These are phyloP conservation scores for Ariolimax columbianus DNA, from an alignment of 2,888 invertebrate species.

Conservation along the genomic window DNA sequence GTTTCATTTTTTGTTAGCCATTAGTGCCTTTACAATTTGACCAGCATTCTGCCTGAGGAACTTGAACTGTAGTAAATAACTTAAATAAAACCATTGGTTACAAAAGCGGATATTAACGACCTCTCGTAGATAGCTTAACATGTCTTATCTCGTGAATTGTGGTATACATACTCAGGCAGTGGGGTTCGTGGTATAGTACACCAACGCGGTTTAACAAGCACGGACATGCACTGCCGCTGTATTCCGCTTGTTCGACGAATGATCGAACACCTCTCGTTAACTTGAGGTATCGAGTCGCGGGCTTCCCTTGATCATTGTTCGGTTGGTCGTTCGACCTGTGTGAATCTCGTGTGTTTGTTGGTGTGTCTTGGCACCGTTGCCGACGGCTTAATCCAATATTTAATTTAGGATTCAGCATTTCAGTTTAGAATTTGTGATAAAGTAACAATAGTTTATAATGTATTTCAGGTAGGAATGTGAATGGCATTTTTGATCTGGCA, in stretches of 20 bases:
- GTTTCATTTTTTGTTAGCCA: no score
- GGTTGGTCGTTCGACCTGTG: neutral
- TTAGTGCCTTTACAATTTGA: no score
- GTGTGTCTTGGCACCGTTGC: neutral
- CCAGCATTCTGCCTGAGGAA: neutral
- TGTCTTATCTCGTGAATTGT: neutral
- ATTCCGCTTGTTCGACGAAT: slow-evolving; percentile 26
- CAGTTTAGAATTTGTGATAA: neutral
- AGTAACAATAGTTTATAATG: neutral
- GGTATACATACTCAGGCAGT: neutral
- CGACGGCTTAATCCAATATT: neutral
- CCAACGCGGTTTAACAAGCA: neutral
- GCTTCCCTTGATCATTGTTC: slow-evolving; percentile 2
- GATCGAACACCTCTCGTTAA: slow-evolving; percentile 28
- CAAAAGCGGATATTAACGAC: neutral
- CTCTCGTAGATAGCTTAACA: neutral
- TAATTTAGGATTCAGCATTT: neutral
- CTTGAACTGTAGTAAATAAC: neutral
- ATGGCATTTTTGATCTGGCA: neutral
- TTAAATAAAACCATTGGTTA: neutral
- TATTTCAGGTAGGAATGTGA: neutral
- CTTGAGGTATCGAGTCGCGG: neutral
- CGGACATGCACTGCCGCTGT: neutral
- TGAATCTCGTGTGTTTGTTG: slow-evolving; percentile 4
- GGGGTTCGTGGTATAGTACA: neutral